These are phyloP conservation scores for Lordiphosa clarofinis DNA, from an alignment of 1,140 invertebrate genomes.

Conservation along the genomic window DNA sequence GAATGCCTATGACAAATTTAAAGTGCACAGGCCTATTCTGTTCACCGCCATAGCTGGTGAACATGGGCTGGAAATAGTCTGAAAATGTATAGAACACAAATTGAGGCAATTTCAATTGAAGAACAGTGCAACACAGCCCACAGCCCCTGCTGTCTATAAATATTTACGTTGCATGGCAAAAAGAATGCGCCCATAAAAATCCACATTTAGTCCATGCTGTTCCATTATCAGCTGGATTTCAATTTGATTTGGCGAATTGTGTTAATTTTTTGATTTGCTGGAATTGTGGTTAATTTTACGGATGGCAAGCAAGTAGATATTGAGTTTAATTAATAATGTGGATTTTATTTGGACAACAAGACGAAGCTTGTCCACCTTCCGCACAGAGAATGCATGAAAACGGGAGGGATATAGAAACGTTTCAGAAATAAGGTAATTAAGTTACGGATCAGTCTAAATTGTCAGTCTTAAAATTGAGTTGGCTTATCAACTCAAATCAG, in stretches of 20 bases:
- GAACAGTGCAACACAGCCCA: background rate
- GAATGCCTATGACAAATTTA: slow-evolving; percentile 83
- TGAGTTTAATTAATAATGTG: too few species aligned
- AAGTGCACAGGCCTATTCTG: slow-evolving; percentile 61
- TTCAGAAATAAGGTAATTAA: too few species aligned
- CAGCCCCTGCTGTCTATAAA: slow-evolving; percentile 15
- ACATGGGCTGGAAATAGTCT: slow-evolving; percentile 83
- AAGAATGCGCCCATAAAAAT: slow-evolving; percentile 13
- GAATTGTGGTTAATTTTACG: too few species aligned
- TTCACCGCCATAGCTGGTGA: slow-evolving; percentile 83
- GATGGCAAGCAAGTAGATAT: too few species aligned
- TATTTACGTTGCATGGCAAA: slow-evolving; percentile 22
- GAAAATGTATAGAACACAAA: slow-evolving; percentile 41
- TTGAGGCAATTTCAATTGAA: background rate
- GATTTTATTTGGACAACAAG: too few species aligned
- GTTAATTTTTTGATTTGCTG: background rate
- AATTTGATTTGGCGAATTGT: slow-evolving; percentile 18
- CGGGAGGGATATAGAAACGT: too few species aligned
- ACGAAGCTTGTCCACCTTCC: too few species aligned
- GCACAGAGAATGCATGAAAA: too few species aligned
- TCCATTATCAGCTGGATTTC: slow-evolving; percentile 17
- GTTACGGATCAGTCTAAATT: too few species aligned
- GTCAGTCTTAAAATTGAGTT: too few species aligned
- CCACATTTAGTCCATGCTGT: background rate
- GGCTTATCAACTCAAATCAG: too few species aligned